These are phyloP conservation scores for Calliopsis andreniformis DNA, from an alignment of 1,140 invertebrate species.

Conservation along the genomic window DNA sequence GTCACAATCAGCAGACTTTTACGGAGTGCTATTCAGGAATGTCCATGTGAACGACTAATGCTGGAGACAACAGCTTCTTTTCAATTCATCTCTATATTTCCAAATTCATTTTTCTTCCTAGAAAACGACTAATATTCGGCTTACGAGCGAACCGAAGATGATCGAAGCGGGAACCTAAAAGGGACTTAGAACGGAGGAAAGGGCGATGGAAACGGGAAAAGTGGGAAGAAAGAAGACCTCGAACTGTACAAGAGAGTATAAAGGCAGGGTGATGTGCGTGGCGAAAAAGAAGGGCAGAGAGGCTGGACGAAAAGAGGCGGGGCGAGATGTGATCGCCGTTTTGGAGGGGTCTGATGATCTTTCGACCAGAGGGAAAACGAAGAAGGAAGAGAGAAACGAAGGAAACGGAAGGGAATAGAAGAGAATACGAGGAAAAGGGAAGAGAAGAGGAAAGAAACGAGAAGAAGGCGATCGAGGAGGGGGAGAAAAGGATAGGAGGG, in stretches of 20 bases:
- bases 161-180: not conserved
- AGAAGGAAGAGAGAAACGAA: not conserved
- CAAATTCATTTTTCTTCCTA: too few species aligned
- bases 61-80: too few species aligned
- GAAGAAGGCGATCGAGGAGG: not conserved
- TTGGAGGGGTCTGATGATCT: slow-evolving; percentile 65
- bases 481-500: not conserved
- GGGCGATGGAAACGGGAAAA: not conserved
- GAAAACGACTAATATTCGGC: not conserved
- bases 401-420: slow-evolving; percentile 12
- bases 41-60: too few species aligned
- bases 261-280: not conserved
- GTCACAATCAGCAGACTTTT: too few species aligned
- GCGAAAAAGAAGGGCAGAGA: slow-evolving; percentile 27
- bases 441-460: not conserved
- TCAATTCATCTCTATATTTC: too few species aligned
- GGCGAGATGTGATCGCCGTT: slow-evolving; percentile 70
- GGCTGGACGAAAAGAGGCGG: slow-evolving; percentile 66
- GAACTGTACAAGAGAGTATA: too few species aligned
- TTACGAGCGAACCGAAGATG: not conserved
- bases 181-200: not conserved
- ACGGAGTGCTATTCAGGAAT: too few species aligned
- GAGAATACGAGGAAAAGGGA: not conserved
- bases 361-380: slow-evolving; percentile 37
- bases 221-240: not conserved